Evolutionary conservation across 2,888 invertebrate genomes (phyloP).

Genomic region (Epicampocera succincta): DNA sequence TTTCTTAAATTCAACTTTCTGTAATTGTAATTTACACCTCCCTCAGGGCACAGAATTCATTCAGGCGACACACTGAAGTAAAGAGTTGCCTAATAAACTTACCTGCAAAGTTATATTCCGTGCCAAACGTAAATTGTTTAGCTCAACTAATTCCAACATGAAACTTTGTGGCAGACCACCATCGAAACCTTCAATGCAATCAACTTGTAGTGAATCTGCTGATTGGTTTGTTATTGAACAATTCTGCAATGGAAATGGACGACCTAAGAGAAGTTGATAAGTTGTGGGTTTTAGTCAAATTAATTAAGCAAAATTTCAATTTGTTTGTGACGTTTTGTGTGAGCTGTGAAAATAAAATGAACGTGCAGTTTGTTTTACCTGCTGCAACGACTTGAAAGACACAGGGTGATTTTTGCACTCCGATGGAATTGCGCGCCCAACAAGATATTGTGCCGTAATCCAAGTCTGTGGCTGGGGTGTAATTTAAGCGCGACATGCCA

Average conservation of each 20-base stretch:
- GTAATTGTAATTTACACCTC: background rate
- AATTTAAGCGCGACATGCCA: constrained; percentile 86
- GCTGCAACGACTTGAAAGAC: constrained; percentile 93
- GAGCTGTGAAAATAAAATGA: background rate
- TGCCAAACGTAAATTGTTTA: constrained; percentile 84
- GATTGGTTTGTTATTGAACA: constrained; percentile 95
- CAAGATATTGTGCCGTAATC: constrained; percentile 95
- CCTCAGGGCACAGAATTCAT: background rate
- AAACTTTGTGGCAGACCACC: constrained; percentile 94
- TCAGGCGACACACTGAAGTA: background rate
- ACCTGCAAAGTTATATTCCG: constrained; percentile 80
- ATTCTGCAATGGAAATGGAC: constrained; percentile 93
- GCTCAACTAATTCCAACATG: constrained; percentile 89
- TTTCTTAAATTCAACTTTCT: background rate
- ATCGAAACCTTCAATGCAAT: constrained; percentile 93
- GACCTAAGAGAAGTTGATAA: constrained; percentile 83
- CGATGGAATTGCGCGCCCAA: constrained; percentile 92
- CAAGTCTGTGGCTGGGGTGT: constrained; percentile 92
- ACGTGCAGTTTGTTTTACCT: constrained; percentile 82
- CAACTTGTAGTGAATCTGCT: constrained; percentile 90
- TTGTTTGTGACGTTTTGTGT: background rate
- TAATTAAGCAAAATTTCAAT: constrained; percentile 47
- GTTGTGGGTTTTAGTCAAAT: constrained; percentile 38
- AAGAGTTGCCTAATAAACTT: constrained; percentile 70
- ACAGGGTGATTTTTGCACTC: constrained; percentile 91